phyloP scores from a whole-genome alignment of 2,797 vertebrate species.

The Thripadectes ignobilis region DNA sequence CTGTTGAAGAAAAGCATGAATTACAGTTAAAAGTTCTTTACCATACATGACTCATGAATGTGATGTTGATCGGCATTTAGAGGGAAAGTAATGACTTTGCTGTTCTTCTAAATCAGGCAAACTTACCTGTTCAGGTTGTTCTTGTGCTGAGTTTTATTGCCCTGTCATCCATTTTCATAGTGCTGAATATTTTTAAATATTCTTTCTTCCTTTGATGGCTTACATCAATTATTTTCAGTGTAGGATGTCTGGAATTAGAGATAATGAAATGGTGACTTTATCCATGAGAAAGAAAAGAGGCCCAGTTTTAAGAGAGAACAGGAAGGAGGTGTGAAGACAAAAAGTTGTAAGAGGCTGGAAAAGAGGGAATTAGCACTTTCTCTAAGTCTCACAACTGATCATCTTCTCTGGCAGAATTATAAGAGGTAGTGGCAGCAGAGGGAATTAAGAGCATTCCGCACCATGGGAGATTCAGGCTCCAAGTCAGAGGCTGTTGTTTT shows the following conservation, averaged over 20 bases:
- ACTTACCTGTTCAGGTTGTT: neutral
- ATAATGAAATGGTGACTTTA: neutral
- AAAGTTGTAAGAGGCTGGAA: neutral
- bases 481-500: neutral
- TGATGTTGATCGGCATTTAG: neutral
- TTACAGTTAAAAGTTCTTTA: neutral
- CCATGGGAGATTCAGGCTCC: neutral
- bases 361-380: neutral
- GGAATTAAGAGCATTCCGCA: neutral
- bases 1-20: neutral
- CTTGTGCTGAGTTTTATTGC: neutral
- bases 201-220: neutral
- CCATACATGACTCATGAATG: accelerated
- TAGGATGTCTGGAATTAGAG: neutral
- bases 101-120: neutral
- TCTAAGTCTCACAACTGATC: neutral
- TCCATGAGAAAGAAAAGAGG: neutral
- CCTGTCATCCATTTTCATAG: neutral
- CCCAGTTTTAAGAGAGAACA: neutral
- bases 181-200: neutral
- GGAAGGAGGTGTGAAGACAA: neutral
- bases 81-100: neutral
- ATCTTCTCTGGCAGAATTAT: neutral
- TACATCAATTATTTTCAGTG: neutral
- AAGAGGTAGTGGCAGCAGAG: neutral